Conservation (phyloP, 2,888 invertebrate genomes). For the Rotaria socialis region DNA sequence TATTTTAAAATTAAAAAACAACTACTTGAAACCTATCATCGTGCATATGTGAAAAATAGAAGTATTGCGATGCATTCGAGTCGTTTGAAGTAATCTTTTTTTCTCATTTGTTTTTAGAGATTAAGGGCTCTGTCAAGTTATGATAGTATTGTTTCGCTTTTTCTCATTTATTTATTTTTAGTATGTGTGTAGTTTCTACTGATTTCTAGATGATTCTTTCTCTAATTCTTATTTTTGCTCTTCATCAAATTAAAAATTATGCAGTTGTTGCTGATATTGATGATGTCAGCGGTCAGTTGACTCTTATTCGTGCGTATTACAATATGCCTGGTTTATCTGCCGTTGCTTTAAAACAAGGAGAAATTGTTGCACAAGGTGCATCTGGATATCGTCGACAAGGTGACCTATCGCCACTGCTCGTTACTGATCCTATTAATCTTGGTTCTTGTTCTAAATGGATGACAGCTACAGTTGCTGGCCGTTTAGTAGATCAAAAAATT, state of each 20-base stretch:
- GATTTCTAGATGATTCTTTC: background rate
- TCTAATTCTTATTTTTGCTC: background rate
- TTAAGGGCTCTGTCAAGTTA: background rate
- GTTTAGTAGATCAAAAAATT: background rate
- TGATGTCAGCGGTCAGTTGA: background rate
- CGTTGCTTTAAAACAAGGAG: background rate
- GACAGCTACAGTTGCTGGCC: background rate
- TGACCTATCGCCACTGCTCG: background rate
- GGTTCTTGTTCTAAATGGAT: conserved; percentile 1
- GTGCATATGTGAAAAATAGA: background rate
- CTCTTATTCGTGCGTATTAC: background rate
- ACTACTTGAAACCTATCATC: too few species aligned
- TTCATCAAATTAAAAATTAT: background rate
- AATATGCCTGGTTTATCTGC: background rate
- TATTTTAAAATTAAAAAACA: too few species aligned
- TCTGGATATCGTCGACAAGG: conserved; percentile 3
- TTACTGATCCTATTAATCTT: background rate
- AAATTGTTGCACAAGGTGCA: conserved; percentile 1
- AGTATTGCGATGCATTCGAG: background rate
- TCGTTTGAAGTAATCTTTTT: background rate
- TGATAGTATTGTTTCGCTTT: too few species aligned
- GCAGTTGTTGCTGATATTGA: background rate
- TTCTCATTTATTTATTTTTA: background rate
- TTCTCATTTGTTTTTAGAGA: background rate
- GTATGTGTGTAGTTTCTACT: too few species aligned